Evolutionary conservation across 2,113 vertebrate species (phyloP), one percentile per base, ranked within the genome.

Genomic region (Atlantisia rogersi): DNA sequence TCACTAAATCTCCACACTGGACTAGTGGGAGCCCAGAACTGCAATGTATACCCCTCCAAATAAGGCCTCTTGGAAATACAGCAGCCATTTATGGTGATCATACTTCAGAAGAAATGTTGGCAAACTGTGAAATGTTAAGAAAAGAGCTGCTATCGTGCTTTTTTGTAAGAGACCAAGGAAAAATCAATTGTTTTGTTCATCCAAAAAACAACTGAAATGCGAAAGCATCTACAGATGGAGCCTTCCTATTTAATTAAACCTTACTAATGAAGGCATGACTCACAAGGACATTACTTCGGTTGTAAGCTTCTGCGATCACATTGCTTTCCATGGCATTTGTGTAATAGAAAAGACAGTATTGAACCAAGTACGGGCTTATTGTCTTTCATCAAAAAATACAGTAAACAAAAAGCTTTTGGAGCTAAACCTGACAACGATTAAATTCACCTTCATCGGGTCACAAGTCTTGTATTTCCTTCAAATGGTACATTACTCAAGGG

Each of bases 181-280:
- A 93, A 88, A 80, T 28, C 68, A 52, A 22, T 55, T 90, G 31
- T n/a, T 88, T 60, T 8, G 6, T 74, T 93, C 56, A 46, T 44
- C 18, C 64, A 81, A 59, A 87, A 90, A 78, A 59, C 20, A 11
- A 70, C 20, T 44, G 32, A 24, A 21, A 70, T 5, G 9, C 5
- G 0, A 67, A 81, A 81, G 56, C 42, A 83, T 25, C 73, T 75
- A 86, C 60, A 81, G 82, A 90, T 83, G 35, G 65, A 96, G 56
- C 63, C 26, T 92, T 93, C 73, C 42, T 90, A 55, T 90, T 86
- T 94, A 97, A 93, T 95, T 73, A 78, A 22, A 5, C 52, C n/a
- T 69, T 70, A 35, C 24, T 79, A 82, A 88, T 58, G 56, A 95
- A 75, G 25, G 31, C 25, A 32, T 56, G 67, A 90, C 53, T 88